Conservation (phyloP, 2,888 invertebrate genomes). For the Brachyptera risi region DNA sequence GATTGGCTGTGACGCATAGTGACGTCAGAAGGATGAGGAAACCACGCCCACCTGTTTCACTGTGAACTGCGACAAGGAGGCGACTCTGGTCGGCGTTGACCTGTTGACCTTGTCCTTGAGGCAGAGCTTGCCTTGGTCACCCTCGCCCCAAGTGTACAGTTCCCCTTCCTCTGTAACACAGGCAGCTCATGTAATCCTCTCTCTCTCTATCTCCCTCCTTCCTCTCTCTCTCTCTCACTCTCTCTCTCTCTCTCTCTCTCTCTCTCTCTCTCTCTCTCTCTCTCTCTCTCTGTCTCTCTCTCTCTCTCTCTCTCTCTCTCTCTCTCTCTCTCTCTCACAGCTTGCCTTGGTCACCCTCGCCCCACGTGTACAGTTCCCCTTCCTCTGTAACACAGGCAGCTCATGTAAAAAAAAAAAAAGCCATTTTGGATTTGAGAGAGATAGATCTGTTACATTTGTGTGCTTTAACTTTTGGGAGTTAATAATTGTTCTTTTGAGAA, state of each 20-base stretch:
- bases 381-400: neutral
- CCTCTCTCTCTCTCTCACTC: neutral
- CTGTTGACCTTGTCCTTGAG: neutral
- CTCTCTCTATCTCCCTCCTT: neutral
- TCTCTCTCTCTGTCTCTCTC: neutral
- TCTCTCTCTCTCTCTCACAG: too few species aligned
- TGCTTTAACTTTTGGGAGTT: too few species aligned
- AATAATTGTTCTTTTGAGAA: too few species aligned
- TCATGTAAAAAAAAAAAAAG: too few species aligned
- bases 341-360: neutral
- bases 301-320: too few species aligned
- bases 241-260: neutral
- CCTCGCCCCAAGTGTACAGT: neutral
- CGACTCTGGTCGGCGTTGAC: neutral
- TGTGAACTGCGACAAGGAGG: neutral
- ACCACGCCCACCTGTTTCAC: neutral
- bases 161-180: neutral
- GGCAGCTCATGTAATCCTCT: neutral
- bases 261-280: neutral
- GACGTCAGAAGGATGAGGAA: too few species aligned
- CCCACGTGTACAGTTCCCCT: neutral
- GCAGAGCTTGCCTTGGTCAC: neutral
- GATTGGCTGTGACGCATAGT: too few species aligned
- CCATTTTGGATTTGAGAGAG: too few species aligned
- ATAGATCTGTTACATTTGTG: too few species aligned